These are phyloP conservation scores for Hypotaenidia okinawae DNA, from an alignment of 2,797 vertebrate genomes.

Conservation along the genomic window DNA sequence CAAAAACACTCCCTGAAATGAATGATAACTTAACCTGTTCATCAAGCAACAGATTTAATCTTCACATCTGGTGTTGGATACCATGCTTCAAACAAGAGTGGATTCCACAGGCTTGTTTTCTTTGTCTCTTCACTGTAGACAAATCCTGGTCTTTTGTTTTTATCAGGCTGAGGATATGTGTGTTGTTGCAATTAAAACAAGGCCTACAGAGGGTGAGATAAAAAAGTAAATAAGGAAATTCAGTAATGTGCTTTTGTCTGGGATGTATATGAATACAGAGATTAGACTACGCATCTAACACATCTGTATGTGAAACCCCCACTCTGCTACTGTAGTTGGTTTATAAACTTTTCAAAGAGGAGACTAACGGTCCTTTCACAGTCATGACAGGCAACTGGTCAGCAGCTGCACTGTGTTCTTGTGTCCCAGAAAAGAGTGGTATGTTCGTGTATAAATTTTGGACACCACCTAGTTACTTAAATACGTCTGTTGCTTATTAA, in stretches of 20 bases:
- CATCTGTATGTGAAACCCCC: not conserved
- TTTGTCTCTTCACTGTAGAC: not conserved
- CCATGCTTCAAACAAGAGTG: not conserved
- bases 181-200: not conserved
- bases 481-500: not conserved
- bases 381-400: not conserved
- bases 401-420: not conserved
- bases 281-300: not conserved
- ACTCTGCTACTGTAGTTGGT: not conserved
- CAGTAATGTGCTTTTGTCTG: not conserved
- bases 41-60: not conserved
- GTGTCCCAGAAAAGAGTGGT: slow-evolving; percentile 18
- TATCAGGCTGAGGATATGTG: not conserved
- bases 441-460: not conserved
- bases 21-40: not conserved
- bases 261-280: not conserved
- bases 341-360: not conserved
- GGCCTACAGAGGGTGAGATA: not conserved
- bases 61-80: not conserved
- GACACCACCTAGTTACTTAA: not conserved
- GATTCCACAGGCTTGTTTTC: not conserved
- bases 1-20: not conserved
- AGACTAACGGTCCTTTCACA: not conserved
- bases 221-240: not conserved
- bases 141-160: not conserved